phyloP scores from a whole-genome alignment of 2,113 vertebrate genomes.

The Lepisosteus osseus region DNA sequence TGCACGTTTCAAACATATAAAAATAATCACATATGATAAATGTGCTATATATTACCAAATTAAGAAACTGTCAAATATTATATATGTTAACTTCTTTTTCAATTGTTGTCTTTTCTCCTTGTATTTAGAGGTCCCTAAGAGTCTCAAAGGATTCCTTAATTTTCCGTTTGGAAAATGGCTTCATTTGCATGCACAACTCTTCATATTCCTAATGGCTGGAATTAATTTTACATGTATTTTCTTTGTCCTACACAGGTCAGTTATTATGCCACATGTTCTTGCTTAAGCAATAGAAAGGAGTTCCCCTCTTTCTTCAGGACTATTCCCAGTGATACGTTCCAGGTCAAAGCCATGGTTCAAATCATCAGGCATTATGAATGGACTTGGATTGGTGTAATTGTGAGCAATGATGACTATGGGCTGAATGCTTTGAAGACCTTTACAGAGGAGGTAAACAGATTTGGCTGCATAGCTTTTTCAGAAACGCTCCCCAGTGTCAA shows the following conservation, averaged over 20 bases:
- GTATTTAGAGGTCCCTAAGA: not conserved
- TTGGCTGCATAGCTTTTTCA: conserved; percentile 9
- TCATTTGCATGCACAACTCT: too few relatives aligned
- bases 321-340: conserved; percentile 8
- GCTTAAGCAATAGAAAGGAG: not conserved
- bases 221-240: not conserved
- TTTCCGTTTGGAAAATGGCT: too few relatives aligned
- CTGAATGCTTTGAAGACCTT: not conserved
- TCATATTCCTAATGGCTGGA: too few relatives aligned
- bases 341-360: conserved; percentile 4
- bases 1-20: too few relatives aligned
- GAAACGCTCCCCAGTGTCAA: conserved; percentile 4
- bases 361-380: not conserved
- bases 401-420: not conserved
- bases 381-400: not conserved
- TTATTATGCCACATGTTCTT: not conserved
- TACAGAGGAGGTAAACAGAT: not conserved
- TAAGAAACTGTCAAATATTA: too few relatives aligned
- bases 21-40: too few relatives aligned
- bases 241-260: not conserved
- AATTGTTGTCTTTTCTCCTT: too few relatives aligned
- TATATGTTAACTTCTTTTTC: not conserved
- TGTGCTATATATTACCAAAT: too few relatives aligned
- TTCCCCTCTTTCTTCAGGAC: not conserved
- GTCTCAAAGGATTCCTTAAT: too few relatives aligned